Evolutionary conservation across 2,113 vertebrate genomes (phyloP).

Genomic region (Apistogramma diplotaenia): DNA sequence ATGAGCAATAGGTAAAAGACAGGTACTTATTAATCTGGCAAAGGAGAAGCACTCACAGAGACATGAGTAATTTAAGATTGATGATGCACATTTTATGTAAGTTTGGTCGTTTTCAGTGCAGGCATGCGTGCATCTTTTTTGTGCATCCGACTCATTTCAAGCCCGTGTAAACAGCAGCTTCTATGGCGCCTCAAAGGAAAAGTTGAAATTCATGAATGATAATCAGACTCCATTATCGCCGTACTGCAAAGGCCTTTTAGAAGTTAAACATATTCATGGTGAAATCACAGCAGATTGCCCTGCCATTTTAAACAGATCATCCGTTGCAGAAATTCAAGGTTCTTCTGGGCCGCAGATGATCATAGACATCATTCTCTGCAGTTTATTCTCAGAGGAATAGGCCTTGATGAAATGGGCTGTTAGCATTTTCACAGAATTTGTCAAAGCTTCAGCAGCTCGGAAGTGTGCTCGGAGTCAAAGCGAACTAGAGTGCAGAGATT

Average conservation of each 20-base stretch:
- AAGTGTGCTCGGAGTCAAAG: constrained; percentile 12
- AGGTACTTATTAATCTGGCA: not conserved
- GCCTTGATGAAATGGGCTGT: constrained; percentile 34
- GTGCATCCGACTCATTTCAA: constrained; percentile 4
- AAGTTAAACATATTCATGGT: constrained; percentile 24
- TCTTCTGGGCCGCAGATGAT: constrained; percentile 14
- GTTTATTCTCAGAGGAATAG: constrained; percentile 22
- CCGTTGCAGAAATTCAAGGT: not conserved
- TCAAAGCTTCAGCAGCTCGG: constrained; percentile 36
- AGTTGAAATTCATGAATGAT: constrained; percentile 37
- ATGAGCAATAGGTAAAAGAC: not conserved
- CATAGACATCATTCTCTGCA: constrained; percentile 22
- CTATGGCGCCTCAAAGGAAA: constrained; percentile 22
- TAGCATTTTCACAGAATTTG: constrained; percentile 36
- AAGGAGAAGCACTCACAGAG: not conserved
- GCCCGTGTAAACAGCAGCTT: not conserved
- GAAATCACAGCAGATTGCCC: constrained; percentile 13
- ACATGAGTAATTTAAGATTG: not conserved
- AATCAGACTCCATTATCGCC: constrained; percentile 38
- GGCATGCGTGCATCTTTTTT: not conserved
- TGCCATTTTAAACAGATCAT: not conserved
- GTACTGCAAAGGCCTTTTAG: constrained; percentile 10
- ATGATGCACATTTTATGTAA: not conserved
- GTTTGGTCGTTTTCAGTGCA: constrained; percentile 6
- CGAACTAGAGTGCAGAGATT: constrained; percentile 12